Base-by-base conservation (phyloP, 2,113 vertebrate genomes). In the Axis porcinus region DNA sequence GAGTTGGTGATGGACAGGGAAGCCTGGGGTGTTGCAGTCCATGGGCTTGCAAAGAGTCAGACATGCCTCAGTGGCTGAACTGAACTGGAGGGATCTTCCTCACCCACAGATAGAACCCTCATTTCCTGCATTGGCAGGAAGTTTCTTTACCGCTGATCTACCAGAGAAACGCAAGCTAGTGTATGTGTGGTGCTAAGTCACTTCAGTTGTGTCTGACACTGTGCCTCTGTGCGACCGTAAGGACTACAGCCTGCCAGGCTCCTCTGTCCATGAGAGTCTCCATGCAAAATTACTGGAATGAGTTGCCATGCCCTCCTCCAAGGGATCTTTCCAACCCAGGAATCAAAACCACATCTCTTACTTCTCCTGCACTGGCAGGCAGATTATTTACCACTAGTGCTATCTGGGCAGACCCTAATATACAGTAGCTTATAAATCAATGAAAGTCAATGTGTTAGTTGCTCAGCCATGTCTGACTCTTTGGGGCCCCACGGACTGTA, bases 41-140 rank as follows among this genome's bases (percentile, higher is more conserved):
- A 23, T 1, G 1, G 67, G n/a, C n/a, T 40, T 70, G n/a, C n/a
- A 70, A 70, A 36, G 19, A 70, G 67, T 70, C 19, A 0, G n/a
- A 40, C 67, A 40, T 19, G 19, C n/a, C 19, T 70, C 5, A 70
- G 67, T 0, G 2, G 17, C n/a, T 70, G 19, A 70, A 70, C 19
- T 40, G n/a, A 70, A 70, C 10, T 40, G 5, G 23, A 23, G 36
- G 17, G 67, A 23, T 70, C 40, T 76, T 27, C 12, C 12, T 43
- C 36, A 76, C 23, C 23, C 12, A 76, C 0, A 3, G 70, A 76
- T 43, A 0, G 11, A 14, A 43, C 6, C 6, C 6, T 40, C 67
- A 70, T 23, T 70, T 40, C 67, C 67, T 70, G 67, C 67, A 12
- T 23, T 70, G 40, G 36, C 70, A 14, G 70, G 23, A 25, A 76